Evolutionary conservation across 2,113 vertebrate genomes (phyloP), one percentile per base, ranked within the genome.

Genomic region (Saimiri boliviensis): DNA sequence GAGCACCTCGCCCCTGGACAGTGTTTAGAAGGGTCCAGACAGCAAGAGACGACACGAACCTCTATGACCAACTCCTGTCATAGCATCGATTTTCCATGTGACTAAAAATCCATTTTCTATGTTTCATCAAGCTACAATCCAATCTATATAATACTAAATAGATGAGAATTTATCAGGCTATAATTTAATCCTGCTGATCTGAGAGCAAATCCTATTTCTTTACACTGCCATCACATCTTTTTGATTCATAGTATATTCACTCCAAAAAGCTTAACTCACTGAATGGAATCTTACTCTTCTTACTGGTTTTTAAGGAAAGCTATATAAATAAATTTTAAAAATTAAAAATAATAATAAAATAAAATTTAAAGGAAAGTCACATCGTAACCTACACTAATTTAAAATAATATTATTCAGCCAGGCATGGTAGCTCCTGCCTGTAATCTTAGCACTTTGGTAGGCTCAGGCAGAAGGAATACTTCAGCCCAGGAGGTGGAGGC

Each of bases 251-350:
- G 27, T 23, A 0, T n/a, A 95, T 35, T 20, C 3, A 58, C n/a
- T 71, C 40, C 54, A 80, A 96, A 91, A 74, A 40, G 35, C 20
- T 82, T 63, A 85, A 83, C 10, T 58, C 70, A 80, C 37, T 93
- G 60, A 84, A 85, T 54, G 23, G n/a, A 85, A 80, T 85, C 32
- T 19, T 73, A 81, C 23, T 94, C 49, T 87, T 84, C 25, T 91
- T 47, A 37, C 27, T 85, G 60, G 23, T 60, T 92, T 68, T 91
- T 93, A 91, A 80, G 83, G 54, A 93, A 94, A 94, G 60, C 25
- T 47, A 63, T 37, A 11, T 49, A 63, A 63, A 30, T 63, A 63
- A 63, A 63, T 32, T 32, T 32, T 1, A 3, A 3, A 63, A 63
- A 32, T 32, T 58, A 58, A 58, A 58, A 58, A 58, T 23, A 58